Percentiles rank a stretch among this genome's conserved stretches.
Conservation (phyloP, 2,888 invertebrate species). For the Pristionchus exspectatus region DNA sequence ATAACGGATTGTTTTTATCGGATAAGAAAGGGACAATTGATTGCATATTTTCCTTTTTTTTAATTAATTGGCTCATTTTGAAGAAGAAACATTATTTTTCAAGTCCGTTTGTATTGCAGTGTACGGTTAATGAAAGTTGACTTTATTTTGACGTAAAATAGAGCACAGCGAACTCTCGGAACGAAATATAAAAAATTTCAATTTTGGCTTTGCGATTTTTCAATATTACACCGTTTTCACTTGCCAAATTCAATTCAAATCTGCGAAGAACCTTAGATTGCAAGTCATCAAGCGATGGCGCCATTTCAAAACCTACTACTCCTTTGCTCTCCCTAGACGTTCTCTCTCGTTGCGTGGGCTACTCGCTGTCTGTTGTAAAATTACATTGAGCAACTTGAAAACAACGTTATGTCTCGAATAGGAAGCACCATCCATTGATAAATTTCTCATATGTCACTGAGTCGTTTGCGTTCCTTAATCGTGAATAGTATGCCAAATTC, state of each 20-base stretch:
- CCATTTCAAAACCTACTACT: no score
- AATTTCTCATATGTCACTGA: background rate
- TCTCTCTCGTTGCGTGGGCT: background rate
- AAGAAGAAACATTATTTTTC: background rate
- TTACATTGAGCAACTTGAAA: constrained; percentile 5
- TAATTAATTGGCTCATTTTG: background rate
- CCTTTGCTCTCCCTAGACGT: background rate
- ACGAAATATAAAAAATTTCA: background rate
- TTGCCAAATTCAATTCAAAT: background rate
- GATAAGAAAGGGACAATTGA: no score
- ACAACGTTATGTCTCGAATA: constrained; percentile 19
- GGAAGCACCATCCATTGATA: background rate
- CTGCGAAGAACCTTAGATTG: background rate
- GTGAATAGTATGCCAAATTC: background rate
- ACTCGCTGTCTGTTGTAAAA: constrained; percentile 17
- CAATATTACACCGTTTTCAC: background rate
- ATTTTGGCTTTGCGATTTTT: constrained; percentile 4
- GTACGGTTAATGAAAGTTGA: no score
- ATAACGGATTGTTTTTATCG: background rate
- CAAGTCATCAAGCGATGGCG: background rate
- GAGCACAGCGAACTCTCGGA: background rate
- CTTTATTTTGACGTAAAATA: background rate
- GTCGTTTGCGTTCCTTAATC: background rate
- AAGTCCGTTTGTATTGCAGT: no score
- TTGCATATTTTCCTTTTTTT: background rate